Base-by-base conservation (phyloP, 1,140 invertebrate species). In the Tenebrio molitor region DNA sequence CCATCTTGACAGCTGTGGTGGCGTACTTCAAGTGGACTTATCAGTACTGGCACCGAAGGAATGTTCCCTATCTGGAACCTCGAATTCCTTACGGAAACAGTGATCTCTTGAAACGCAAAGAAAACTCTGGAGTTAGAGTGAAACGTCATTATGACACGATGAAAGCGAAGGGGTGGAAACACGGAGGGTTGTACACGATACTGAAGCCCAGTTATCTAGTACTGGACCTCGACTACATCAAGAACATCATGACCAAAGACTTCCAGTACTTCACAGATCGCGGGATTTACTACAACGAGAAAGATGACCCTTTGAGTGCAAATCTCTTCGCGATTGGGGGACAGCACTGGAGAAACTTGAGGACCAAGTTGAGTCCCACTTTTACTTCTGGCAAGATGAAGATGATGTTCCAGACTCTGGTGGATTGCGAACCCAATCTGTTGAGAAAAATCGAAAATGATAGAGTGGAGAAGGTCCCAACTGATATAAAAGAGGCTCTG, bases 231-330 rank as follows among this genome's bases (percentile, higher is more conserved):
- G 86, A 89, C 12, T 74, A 91, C 0, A 81, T 89, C 0, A 88
- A 88, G 67, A 76, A 82, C n/a, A 81, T 91, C 0, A 64, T 90
- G 17, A 83, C 88, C 1, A 89, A 87, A 74, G 87, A 90, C 73
- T 90, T 89, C 42, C 76, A 83, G 84, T n/a, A n/a, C n/a, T n/a
- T n/a, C n/a, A n/a, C n/a, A n/a, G n/a, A n/a, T n/a, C n/a, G n/a
- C n/a, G n/a, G 84, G 0, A 62, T 84, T 0, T 79, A 81, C 29
- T 81, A 84, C 15, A 84, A 86, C 68, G 83, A 84, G 6, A 78
- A 85, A 25, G 80, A 78, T 10, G 84, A 88, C 21, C 79, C 83
- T 1, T 44, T 89, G 0, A 81, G 82, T 2, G 82, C 82, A 1
- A 83, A 87, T 58, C 73, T 90, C 19, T 84, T 89, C 53, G 72